phyloP scores from a whole-genome alignment of 2,888 invertebrate genomes.

The Drosophila setosimentum region DNA sequence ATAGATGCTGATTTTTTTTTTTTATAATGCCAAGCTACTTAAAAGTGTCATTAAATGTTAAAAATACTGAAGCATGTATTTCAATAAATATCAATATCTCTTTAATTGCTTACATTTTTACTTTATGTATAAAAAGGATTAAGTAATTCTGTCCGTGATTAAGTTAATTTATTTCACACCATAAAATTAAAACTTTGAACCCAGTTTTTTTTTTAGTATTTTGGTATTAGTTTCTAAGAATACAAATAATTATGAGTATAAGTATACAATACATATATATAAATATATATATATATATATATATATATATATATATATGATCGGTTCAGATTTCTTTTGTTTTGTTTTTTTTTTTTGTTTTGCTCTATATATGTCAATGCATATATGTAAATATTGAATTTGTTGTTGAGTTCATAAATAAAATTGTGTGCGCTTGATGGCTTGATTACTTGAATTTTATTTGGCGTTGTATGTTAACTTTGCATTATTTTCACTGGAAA shows the following conservation, averaged over 20 bases:
- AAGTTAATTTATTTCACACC: slow-evolving; percentile 64
- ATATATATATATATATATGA: slow-evolving; percentile 23
- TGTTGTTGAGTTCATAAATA: slow-evolving; percentile 60
- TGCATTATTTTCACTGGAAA: slow-evolving; percentile 80
- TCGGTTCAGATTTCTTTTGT: slow-evolving; percentile 6
- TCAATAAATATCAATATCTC: slow-evolving; percentile 72
- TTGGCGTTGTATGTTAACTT: slow-evolving; percentile 81
- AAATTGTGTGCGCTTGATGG: slow-evolving; percentile 67
- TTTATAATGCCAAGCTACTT: slow-evolving; percentile 53
- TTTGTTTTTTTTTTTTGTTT: not conserved
- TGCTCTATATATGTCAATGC: slow-evolving; percentile 13
- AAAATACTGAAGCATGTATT: slow-evolving; percentile 80
- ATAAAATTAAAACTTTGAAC: slow-evolving; percentile 69
- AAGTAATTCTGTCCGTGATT: slow-evolving; percentile 80
- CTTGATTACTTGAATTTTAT: slow-evolving; percentile 63
- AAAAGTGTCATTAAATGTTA: slow-evolving; percentile 72
- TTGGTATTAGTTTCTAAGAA: slow-evolving; percentile 79
- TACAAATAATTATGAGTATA: slow-evolving; percentile 68
- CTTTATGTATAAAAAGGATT: slow-evolving; percentile 67
- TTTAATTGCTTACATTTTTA: slow-evolving; percentile 59
- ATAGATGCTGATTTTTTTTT: slow-evolving; percentile 25
- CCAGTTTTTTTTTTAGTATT: slow-evolving; percentile 59
- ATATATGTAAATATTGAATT: slow-evolving; percentile 20
- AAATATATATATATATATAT: slow-evolving; percentile 48
- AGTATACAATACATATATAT: slow-evolving; percentile 55